Evolutionary conservation across 2,797 vertebrate species (phyloP).

Genomic region (Danio choprae): DNA sequence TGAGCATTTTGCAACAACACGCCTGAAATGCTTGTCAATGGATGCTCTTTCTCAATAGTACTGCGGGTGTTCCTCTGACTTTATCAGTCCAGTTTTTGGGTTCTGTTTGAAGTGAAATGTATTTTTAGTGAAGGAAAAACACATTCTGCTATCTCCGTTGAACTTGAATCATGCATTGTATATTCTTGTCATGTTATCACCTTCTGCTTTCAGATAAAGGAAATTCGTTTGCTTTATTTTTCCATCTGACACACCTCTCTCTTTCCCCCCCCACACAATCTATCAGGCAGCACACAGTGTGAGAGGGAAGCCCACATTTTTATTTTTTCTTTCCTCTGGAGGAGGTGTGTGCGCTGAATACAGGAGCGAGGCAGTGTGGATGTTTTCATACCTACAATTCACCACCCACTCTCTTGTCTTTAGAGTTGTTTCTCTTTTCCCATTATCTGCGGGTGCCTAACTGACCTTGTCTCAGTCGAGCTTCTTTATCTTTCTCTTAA

Average conservation of each 20-base stretch:
- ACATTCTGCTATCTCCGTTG: constrained; percentile 5
- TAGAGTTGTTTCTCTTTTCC: constrained; percentile 15
- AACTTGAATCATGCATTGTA: background rate
- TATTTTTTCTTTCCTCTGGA: background rate
- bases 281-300: constrained; percentile 1
- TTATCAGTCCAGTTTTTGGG: background rate
- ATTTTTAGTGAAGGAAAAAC: background rate
- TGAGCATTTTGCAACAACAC: background rate
- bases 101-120: background rate
- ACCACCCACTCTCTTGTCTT: constrained; percentile 5
- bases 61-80: background rate
- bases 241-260: background rate
- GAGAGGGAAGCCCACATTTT: constrained; percentile 3
- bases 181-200: constrained; percentile 10
- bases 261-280: background rate
- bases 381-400: constrained; percentile 14
- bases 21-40: background rate
- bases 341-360: background rate
- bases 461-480: constrained; percentile 25
- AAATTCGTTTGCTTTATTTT: background rate
- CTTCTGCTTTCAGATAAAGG: constrained; percentile 5
- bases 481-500: constrained; percentile 31
- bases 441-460: constrained; percentile 3
- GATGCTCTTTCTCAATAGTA: background rate
- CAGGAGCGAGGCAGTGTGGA: background rate